Conservation (phyloP, 2,113 vertebrate genomes). For the Dolichallabes microphthalmus region DNA sequence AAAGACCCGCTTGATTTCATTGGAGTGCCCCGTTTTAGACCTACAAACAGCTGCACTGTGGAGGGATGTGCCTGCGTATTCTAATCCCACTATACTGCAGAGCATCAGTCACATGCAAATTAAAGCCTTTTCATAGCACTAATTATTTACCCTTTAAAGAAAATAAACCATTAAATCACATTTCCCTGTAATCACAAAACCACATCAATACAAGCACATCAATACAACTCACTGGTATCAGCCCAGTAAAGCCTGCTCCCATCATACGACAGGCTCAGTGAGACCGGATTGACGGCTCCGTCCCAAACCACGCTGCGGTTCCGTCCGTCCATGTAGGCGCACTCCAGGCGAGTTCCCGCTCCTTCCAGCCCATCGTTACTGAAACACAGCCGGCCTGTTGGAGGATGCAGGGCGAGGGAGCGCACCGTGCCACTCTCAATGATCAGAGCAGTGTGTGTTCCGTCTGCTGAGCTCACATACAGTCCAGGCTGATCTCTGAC, state of each 20-base stretch:
- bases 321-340: constrained; percentile 80
- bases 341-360: constrained; percentile 67
- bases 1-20: too few species aligned
- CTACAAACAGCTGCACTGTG: too few species aligned
- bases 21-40: too few species aligned
- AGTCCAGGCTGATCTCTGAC: constrained; percentile 68
- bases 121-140: too few species aligned
- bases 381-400: constrained; percentile 76
- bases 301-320: constrained; percentile 72
- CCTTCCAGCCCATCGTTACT: constrained; percentile 61
- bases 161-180: too few species aligned
- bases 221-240: constrained; percentile 71
- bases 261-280: constrained; percentile 71
- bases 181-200: too few species aligned
- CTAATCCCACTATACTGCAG: too few species aligned
- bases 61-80: too few species aligned
- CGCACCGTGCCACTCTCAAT: constrained; percentile 67
- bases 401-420: constrained; percentile 76
- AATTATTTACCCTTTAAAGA: too few species aligned
- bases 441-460: constrained; percentile 67
- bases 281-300: constrained; percentile 68
- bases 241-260: constrained; percentile 84
- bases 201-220: too few species aligned
- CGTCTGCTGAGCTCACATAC: constrained; percentile 68
- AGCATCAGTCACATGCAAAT: too few species aligned